Evolutionary conservation across 2,113 vertebrate genomes (phyloP).

Genomic region (Chloropsis cyanopogon): DNA sequence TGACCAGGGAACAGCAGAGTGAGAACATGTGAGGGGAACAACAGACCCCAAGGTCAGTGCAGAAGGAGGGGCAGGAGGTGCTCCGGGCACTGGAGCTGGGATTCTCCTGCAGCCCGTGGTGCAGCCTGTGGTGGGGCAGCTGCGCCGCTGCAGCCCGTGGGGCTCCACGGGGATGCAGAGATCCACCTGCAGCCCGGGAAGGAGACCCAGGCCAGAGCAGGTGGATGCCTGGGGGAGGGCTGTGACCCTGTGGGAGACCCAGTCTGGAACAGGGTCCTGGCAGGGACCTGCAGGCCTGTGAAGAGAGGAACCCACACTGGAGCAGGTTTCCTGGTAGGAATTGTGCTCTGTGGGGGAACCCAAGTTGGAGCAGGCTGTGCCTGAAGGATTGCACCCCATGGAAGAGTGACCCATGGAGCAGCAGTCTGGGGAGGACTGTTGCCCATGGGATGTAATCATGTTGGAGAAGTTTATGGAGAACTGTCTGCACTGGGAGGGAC

Average conservation of each 20-base stretch:
- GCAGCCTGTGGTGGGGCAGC: neutral
- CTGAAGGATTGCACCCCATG: neutral
- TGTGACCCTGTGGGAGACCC: neutral
- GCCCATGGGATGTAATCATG: accelerated
- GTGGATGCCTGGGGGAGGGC: neutral
- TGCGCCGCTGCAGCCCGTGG: neutral
- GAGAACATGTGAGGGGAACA: neutral
- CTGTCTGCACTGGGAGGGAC: neutral
- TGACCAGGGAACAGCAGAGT: no score
- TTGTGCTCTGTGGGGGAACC: neutral
- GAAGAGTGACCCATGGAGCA: neutral
- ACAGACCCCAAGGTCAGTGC: neutral
- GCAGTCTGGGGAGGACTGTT: accelerated
- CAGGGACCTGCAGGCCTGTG: neutral
- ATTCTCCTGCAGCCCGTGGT: neutral
- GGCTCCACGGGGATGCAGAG: neutral
- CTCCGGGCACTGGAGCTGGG: neutral
- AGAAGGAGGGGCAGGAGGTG: neutral
- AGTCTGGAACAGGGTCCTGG: neutral
- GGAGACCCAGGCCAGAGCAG: neutral
- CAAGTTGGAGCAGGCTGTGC: neutral
- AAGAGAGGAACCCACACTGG: accelerated
- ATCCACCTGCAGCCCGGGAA: neutral
- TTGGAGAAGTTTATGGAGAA: neutral
- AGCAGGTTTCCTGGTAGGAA: neutral